Percentiles rank a stretch among this genome's conserved stretches.
These are phyloP conservation scores for Coelopa pilipes DNA, from an alignment of 2,888 invertebrate species.

Conservation along the genomic window DNA sequence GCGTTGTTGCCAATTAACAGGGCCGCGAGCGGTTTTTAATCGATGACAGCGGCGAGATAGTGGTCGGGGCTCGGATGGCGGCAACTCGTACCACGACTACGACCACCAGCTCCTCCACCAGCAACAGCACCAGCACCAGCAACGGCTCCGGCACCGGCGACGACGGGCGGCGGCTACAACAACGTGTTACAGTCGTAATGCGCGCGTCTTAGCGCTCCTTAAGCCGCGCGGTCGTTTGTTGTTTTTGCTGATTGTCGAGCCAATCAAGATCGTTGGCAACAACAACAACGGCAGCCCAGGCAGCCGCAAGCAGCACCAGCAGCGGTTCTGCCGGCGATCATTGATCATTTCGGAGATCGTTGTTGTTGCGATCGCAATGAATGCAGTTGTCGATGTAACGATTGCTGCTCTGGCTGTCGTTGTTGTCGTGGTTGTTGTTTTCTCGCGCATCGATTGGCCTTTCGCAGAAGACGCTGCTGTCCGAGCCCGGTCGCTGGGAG, in stretches of 20 bases:
- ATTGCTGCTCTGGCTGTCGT: background rate
- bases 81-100: background rate
- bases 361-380: background rate
- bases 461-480: background rate
- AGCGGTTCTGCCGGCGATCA: conserved; percentile 30
- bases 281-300: too few species aligned
- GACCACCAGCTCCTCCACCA: too few species aligned
- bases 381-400: background rate
- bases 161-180: background rate
- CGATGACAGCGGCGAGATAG: conserved; percentile 28
- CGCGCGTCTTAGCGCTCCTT: conserved; percentile 22
- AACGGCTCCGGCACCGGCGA: background rate
- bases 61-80: conserved; percentile 4
- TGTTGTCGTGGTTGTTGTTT: background rate
- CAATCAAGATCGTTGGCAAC: conserved; percentile 34
- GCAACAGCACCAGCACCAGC: background rate
- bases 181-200: conserved; percentile 34
- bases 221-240: background rate
- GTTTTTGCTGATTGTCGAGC: conserved; percentile 4
- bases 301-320: too few species aligned
- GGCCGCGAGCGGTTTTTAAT: conserved; percentile 25
- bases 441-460: background rate
- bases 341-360: conserved; percentile 34
- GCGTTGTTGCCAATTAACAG: conserved; percentile 28
- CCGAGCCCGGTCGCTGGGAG: conserved; percentile 6